These are phyloP conservation scores for Sericinus montela DNA, from an alignment of 2,888 invertebrate genomes.

Conservation along the genomic window DNA sequence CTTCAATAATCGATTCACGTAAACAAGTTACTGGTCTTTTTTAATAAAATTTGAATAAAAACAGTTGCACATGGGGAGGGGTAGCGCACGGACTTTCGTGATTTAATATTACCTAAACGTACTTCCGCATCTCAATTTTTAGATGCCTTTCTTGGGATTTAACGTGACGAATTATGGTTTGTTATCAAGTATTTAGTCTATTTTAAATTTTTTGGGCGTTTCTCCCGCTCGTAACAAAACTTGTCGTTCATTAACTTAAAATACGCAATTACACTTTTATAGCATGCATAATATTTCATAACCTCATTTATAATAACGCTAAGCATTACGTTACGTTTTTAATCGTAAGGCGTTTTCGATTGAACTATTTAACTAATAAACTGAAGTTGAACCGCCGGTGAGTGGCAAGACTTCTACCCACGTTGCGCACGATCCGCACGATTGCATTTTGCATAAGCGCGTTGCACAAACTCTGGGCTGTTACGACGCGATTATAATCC, in stretches of 20 bases:
- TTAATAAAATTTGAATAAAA: too few species aligned
- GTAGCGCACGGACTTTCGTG: too few species aligned
- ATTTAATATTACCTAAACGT: too few species aligned
- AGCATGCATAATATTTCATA: slow-evolving; percentile 13
- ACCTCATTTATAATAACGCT: slow-evolving; percentile 6
- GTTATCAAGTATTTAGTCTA: too few species aligned
- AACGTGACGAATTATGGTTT: too few species aligned
- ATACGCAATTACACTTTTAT: not conserved
- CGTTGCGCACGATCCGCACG: slow-evolving; percentile 58
- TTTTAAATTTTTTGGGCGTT: too few species aligned
- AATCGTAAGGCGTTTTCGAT: not conserved
- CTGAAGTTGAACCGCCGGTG: not conserved
- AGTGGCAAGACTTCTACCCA: slow-evolving; percentile 31
- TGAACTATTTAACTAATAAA: not conserved
- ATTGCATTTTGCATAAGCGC: slow-evolving; percentile 65
- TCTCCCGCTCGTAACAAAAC: too few species aligned
- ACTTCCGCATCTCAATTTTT: too few species aligned
- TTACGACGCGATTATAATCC: slow-evolving; percentile 63
- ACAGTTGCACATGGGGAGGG: too few species aligned
- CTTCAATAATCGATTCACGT: slow-evolving; percentile 29
- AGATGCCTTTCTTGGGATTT: too few species aligned
- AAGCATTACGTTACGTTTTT: slow-evolving; percentile 3
- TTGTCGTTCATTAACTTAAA: not conserved
- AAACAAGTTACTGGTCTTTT: slow-evolving; percentile 17
- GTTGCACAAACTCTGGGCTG: slow-evolving; percentile 65